A percentile compares a stretch with the other conserved stretches of the same genome.
Evolutionary conservation across 2,888 invertebrate species (phyloP).

Genomic region (Mystacides longicornis): DNA sequence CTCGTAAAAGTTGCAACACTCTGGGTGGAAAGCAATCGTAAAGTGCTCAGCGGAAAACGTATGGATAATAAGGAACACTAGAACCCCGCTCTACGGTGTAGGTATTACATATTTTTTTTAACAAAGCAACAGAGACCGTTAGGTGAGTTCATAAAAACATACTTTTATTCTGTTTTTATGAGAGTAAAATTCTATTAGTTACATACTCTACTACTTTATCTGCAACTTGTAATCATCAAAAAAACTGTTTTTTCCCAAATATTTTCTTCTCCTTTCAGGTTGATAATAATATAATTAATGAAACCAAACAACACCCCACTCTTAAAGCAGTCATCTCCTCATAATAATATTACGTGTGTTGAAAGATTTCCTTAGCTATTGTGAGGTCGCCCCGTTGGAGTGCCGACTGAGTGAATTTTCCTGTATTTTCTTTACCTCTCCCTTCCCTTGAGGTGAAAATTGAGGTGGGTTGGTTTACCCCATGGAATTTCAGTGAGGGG

Average conservation of each 20-base stretch:
- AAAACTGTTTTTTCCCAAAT: too few species aligned
- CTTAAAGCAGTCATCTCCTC: too few species aligned
- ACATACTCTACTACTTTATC: not conserved
- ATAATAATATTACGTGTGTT: not conserved
- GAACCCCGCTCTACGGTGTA: too few species aligned
- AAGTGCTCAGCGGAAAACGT: not conserved
- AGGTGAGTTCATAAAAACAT: not conserved
- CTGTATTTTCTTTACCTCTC: conserved; percentile 18
- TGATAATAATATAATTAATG: too few species aligned
- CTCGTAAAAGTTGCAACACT: conserved; percentile 7
- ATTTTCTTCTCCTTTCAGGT: not conserved
- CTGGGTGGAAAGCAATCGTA: not conserved
- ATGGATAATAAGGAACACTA: not conserved
- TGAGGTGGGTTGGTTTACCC: conserved; percentile 9
- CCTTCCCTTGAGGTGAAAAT: conserved; percentile 9
- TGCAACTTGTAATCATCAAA: too few species aligned
- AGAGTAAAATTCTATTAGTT: not conserved
- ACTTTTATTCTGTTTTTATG: not conserved
- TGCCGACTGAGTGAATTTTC: conserved; percentile 22
- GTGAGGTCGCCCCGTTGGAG: not conserved
- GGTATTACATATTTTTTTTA: too few species aligned
- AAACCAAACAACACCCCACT: too few species aligned
- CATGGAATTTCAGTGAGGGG: conserved; percentile 4
- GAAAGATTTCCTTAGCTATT: not conserved
- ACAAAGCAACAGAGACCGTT: too few species aligned